Percentiles rank a stretch among this genome's conserved stretches.
These are phyloP conservation scores for Naso thynnoides DNA, from an alignment of 2,797 vertebrate genomes.

Conservation along the genomic window DNA sequence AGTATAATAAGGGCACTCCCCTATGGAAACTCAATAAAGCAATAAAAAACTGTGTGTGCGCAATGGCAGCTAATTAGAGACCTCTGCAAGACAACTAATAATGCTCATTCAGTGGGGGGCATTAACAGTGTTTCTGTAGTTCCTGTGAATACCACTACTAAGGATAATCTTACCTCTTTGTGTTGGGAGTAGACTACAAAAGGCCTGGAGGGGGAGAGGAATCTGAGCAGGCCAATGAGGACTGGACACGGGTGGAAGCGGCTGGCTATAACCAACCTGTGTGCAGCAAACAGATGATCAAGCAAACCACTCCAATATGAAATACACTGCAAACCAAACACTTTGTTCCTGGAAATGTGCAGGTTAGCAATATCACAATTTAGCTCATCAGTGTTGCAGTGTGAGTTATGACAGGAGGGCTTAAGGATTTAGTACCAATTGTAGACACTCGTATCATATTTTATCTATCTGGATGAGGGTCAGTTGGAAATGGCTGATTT, in stretches of 20 bases:
- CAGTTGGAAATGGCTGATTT: conserved; percentile 58
- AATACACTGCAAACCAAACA: conserved; percentile 24
- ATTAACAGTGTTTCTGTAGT: neutral
- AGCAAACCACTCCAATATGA: conserved; percentile 49
- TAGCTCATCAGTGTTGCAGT: conserved; percentile 8
- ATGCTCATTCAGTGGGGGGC: neutral
- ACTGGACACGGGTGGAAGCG: conserved; percentile 92
- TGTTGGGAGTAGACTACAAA: conserved; percentile 97
- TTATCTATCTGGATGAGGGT: conserved; percentile 24
- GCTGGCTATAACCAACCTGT: conserved; percentile 95
- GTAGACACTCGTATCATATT: conserved; percentile 9
- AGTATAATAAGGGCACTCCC: conserved; percentile 10
- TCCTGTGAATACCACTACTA: neutral
- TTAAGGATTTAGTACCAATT: conserved; percentile 25
- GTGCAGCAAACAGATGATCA: conserved; percentile 51
- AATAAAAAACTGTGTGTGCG: conserved; percentile 43
- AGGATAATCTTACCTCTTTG: conserved; percentile 90
- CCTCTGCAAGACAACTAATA: conserved; percentile 12
- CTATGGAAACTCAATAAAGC: neutral
- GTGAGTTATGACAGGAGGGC: neutral
- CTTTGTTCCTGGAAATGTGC: conserved; percentile 42
- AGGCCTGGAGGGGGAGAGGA: conserved; percentile 95
- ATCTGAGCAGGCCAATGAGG: conserved; percentile 89
- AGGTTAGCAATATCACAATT: conserved; percentile 19
- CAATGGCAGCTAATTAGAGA: conserved; percentile 29